A percentile compares a stretch with the other conserved stretches of the same genome.
These are phyloP conservation scores for Lasioglossum baleicum DNA, from an alignment of 1,140 invertebrate species.

Conservation along the genomic window DNA sequence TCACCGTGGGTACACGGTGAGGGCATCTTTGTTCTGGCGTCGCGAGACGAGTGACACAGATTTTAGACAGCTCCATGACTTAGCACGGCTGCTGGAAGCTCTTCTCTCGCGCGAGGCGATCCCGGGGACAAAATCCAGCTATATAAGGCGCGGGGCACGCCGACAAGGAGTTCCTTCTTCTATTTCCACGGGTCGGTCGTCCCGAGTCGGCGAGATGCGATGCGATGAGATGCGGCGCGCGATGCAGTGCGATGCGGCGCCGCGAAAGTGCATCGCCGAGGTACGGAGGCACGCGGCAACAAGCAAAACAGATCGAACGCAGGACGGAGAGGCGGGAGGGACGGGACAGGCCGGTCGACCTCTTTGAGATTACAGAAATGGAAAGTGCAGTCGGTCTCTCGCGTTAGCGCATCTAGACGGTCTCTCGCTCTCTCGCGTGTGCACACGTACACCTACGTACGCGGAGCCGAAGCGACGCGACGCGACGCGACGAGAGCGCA, in stretches of 20 bases:
- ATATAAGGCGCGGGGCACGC: constrained; percentile 1
- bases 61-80: not conserved
- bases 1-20: not conserved
- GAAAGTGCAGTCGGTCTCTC: constrained; percentile 53
- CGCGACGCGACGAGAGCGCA: no score
- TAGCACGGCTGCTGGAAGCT: not conserved
- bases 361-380: constrained; percentile 68
- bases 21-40: not conserved
- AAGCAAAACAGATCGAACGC: constrained; percentile 34
- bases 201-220: no score
- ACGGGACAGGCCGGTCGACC: constrained; percentile 21
- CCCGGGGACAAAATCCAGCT: constrained; percentile 23
- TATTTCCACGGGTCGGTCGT: constrained; percentile 4
- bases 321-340: not conserved
- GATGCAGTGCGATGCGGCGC: not conserved
- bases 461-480: no score
- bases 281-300: constrained; percentile 11
- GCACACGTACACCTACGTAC: not conserved
- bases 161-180: constrained; percentile 7
- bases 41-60: not conserved
- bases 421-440: not conserved
- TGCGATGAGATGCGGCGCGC: no score
- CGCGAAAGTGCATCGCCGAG: not conserved
- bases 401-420: constrained; percentile 50
- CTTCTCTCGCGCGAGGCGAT: not conserved